Evolutionary conservation across 2,113 vertebrate genomes (phyloP).

Genomic region (Fregata magnificens): DNA sequence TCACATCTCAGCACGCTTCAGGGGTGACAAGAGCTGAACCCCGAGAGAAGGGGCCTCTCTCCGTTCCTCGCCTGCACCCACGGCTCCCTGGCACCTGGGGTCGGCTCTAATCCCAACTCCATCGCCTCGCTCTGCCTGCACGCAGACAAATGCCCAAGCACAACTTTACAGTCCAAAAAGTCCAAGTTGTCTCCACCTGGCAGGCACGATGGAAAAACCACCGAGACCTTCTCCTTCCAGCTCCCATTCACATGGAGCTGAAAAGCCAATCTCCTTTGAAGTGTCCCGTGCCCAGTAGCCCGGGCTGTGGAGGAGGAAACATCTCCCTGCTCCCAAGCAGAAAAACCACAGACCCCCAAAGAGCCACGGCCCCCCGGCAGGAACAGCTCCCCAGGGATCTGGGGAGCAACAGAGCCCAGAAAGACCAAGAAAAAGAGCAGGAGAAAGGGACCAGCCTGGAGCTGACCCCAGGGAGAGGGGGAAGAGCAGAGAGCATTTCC

Average conservation of each 20-base stretch:
- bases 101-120: not conserved
- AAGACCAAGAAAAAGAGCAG: not conserved
- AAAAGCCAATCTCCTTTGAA: conserved; percentile 21
- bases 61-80: not conserved
- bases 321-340: not conserved
- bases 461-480: not conserved
- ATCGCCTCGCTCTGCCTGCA: not conserved
- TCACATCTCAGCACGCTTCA: accelerated
- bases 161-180: conserved; percentile 34
- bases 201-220: conserved; percentile 56
- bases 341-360: not conserved
- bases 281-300: conserved; percentile 18
- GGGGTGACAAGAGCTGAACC: not conserved
- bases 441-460: not conserved
- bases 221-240: conserved; percentile 55
- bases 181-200: conserved; percentile 58
- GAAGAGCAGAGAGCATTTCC: not conserved
- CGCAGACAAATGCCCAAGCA: conserved; percentile 33
- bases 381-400: not conserved
- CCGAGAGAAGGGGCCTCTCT: not conserved
- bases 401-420: not conserved
- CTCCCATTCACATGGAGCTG: conserved; percentile 19
- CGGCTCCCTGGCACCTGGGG: not conserved
- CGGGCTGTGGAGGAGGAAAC: not conserved
- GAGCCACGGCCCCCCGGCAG: not conserved